These are phyloP conservation scores for Odontophorus gujanensis DNA, from an alignment of 2,113 vertebrate species.

Conservation along the genomic window DNA sequence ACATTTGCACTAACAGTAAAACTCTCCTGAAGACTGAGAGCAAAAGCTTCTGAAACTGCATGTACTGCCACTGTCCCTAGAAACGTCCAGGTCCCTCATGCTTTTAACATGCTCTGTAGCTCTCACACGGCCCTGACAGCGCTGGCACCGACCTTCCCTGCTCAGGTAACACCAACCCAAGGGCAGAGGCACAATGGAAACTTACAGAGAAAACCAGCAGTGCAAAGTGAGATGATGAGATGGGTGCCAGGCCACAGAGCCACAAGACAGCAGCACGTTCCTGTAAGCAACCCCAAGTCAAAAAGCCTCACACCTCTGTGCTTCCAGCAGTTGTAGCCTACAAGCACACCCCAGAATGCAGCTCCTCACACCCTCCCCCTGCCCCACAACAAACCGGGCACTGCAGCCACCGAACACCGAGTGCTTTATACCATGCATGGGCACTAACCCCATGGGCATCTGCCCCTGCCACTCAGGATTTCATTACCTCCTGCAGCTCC, in stretches of 20 bases:
- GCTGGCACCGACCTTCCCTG: neutral
- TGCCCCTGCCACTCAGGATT: neutral
- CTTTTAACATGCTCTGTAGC: neutral
- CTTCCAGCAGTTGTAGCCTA: neutral
- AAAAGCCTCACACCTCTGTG: neutral
- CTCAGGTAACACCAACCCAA: accelerated
- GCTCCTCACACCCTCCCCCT: neutral
- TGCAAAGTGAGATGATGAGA: neutral
- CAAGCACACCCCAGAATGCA: neutral
- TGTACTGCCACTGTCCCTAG: neutral
- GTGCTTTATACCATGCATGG: neutral
- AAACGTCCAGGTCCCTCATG: neutral
- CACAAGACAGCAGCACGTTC: neutral
- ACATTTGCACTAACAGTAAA: neutral
- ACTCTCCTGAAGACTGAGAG: neutral
- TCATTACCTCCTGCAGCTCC: neutral
- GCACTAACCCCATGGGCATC: neutral
- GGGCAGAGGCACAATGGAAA: neutral
- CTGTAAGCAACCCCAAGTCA: accelerated
- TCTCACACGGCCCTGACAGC: accelerated
- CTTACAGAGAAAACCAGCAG: neutral
- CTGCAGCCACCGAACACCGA: neutral
- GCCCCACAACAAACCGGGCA: neutral
- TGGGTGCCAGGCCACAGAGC: neutral
- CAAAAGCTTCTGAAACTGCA: neutral